Evolutionary conservation across 2,888 invertebrate genomes (phyloP).

Genomic region (Caenorhabditis sulstoni): DNA sequence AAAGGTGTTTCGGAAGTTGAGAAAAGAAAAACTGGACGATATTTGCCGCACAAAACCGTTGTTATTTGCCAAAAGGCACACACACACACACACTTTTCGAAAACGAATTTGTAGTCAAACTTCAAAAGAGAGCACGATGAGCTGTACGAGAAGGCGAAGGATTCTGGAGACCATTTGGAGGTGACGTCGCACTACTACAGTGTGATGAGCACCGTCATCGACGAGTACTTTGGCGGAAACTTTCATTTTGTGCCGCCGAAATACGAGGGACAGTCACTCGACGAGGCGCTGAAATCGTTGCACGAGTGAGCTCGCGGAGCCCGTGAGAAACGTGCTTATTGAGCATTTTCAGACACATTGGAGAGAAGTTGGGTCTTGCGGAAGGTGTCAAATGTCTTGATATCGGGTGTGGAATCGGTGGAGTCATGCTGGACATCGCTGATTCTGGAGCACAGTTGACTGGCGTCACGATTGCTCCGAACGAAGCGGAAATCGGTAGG

Average conservation of each 20-base stretch:
- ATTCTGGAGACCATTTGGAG: constrained; percentile 68
- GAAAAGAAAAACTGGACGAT: neutral
- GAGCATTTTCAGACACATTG: constrained; percentile 63
- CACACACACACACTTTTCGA: neutral
- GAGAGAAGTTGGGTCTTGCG: constrained; percentile 65
- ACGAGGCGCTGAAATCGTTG: constrained; percentile 71
- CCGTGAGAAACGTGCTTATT: too few relatives aligned
- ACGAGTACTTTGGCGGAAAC: constrained; percentile 79
- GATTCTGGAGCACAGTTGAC: constrained; percentile 74
- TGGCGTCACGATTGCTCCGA: constrained; percentile 77
- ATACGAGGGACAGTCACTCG: constrained; percentile 64
- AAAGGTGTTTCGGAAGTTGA: too few relatives aligned
- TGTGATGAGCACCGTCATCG: constrained; percentile 80
- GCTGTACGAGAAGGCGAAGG: constrained; percentile 74
- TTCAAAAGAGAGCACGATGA: constrained; percentile 75
- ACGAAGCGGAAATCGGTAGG: constrained; percentile 75
- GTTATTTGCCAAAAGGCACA: too few relatives aligned
- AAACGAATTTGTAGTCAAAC: constrained; percentile 63
- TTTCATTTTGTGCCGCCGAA: constrained; percentile 79
- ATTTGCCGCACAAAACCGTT: too few relatives aligned
- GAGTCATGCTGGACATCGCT: constrained; percentile 76
- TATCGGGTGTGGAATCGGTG: constrained; percentile 77
- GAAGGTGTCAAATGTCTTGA: constrained; percentile 73
- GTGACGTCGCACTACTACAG: constrained; percentile 80
- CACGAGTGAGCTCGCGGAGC: constrained; percentile 48